phyloP scores from a whole-genome alignment of 2,113 vertebrate species.

The Lepidothrix coronata region DNA sequence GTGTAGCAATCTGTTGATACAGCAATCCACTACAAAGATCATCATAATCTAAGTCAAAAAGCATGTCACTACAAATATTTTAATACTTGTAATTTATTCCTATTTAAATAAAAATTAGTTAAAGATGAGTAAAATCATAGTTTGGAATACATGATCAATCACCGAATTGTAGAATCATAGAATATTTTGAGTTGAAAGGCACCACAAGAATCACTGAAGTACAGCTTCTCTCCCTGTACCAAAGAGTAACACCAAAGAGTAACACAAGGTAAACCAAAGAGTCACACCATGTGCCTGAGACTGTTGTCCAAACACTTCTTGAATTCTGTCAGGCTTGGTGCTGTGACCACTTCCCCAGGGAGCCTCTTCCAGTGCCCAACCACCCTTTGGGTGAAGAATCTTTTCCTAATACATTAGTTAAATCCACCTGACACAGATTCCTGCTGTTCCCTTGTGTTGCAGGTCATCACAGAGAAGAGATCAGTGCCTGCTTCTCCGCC shows the following conservation, averaged over 20 bases:
- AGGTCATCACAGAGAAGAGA: background rate
- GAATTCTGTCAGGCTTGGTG: background rate
- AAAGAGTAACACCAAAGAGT: background rate
- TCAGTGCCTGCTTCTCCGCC: background rate
- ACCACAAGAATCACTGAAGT: background rate
- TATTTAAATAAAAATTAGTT: background rate
- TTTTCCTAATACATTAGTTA: no score
- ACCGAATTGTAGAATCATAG: background rate
- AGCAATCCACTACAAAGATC: background rate
- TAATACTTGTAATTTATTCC: background rate
- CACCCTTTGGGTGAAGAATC: background rate
- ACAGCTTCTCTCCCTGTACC: no score
- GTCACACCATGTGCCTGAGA: rapidly evolving
- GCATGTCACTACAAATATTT: background rate
- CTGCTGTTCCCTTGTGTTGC: background rate
- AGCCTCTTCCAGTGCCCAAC: background rate
- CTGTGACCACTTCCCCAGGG: background rate
- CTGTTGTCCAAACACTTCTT: background rate
- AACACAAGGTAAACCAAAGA: background rate
- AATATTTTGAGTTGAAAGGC: background rate
- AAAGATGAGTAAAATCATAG: background rate
- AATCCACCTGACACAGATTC: background rate
- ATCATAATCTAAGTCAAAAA: background rate
- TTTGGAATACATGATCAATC: background rate
- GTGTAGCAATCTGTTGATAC: background rate